Conservation (phyloP, 2,113 vertebrate genomes). For the Phaethon lepturus region DNA sequence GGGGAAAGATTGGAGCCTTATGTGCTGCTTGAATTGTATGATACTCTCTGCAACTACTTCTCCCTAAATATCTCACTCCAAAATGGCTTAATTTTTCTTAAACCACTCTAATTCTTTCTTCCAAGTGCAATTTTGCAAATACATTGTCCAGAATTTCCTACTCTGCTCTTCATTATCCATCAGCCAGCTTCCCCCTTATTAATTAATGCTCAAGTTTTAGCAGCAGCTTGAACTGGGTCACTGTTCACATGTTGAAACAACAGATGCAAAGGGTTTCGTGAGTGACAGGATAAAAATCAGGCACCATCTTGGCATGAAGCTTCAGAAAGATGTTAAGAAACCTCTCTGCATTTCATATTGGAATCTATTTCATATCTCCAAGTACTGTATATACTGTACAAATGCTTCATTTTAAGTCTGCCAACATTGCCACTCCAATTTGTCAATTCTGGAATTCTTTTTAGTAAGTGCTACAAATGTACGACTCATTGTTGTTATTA, state of each 20-base stretch:
- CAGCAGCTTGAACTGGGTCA: conserved; percentile 71
- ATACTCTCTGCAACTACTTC: neutral
- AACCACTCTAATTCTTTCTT: neutral
- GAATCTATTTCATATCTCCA: conserved; percentile 49
- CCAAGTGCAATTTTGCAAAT: neutral
- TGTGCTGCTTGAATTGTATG: neutral
- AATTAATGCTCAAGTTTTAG: conserved; percentile 72
- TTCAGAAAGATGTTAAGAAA: conserved; percentile 71
- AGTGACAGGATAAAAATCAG: conserved; percentile 74
- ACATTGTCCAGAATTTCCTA: conserved; percentile 45
- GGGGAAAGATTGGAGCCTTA: neutral
- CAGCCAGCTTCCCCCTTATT: conserved; percentile 58
- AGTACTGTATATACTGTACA: conserved; percentile 72
- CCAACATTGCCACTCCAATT: conserved; percentile 70
- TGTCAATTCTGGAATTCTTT: conserved; percentile 70
- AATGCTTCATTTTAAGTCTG: conserved; percentile 71
- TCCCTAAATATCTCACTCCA: neutral
- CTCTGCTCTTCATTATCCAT: conserved; percentile 58
- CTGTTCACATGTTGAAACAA: conserved; percentile 65
- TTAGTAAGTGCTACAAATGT: conserved; percentile 67
- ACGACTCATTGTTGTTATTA: conserved; percentile 71
- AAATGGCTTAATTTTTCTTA: conserved; percentile 3
- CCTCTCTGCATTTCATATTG: conserved; percentile 60
- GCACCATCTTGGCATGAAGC: conserved; percentile 64
- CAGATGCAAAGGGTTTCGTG: conserved; percentile 70